Base-by-base conservation (phyloP, 1,140 invertebrate genomes). In the Goniozus legneri region DNA sequence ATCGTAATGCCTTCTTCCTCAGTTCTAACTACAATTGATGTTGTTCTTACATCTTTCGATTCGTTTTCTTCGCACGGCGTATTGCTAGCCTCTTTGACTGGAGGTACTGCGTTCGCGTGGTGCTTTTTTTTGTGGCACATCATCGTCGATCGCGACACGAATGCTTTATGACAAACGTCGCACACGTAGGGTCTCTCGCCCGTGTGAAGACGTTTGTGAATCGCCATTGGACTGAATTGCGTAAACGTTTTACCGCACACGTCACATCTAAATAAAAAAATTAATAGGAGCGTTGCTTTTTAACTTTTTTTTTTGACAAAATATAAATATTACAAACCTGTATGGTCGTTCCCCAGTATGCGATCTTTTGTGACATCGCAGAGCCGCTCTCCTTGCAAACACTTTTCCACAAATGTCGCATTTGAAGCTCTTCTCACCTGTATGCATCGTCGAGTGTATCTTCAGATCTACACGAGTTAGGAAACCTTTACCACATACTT, bases 141-240 rank as follows among this genome's bases (percentile, higher is more conserved):
- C 80, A 83, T 80, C 0, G 80, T 81, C 0, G 80, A 82, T 32
- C 76, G 62, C 0, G 81, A 82, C 1, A 82, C 80, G 44, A 82
- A 83, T 1, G 74, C 67, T 53, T 80, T 81, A 1, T 77, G 72
- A 60, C 89, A 92, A 1, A 83, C 71, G 44, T 89, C 84, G 69
- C 89, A 92, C 31, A 82, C 77, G 61, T 91, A 92, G 0, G 89
- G 89, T 40, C 86, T 78, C 61, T 91, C 89, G 1, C 89, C 87
- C 0, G 89, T 91, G 62, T 92, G 89, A 16, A 82, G 52, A 32
- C 81, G 67, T 53, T 81, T 82, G 44, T 84, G 82, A 42, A 82
- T 83, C 0, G 78, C 79, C 79, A 84, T 82, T 2, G 81, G 81
- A 27, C 80, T 81, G 47, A 82, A 82, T 47, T 84, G 82, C 1